Percentiles rank a stretch among this genome's conserved stretches.
phyloP scores from a whole-genome alignment of 23 tunicate genomes.

The Styela plicata region DNA sequence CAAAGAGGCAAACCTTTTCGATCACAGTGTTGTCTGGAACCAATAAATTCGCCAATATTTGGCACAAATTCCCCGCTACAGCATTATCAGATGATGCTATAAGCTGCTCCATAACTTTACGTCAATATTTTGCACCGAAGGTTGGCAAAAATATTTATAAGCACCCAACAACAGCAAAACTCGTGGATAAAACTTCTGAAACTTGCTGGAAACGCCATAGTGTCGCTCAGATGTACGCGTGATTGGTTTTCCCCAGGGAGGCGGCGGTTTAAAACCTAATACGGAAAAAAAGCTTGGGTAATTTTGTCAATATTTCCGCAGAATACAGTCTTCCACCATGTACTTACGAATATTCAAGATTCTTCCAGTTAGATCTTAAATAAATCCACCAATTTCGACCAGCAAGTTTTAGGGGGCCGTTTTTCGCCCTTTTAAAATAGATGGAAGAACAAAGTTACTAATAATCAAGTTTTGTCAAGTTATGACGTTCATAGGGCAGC shows the following conservation, averaged over 20 bases:
- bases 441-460: no score
- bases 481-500: no score
- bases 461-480: no score
- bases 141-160: neutral
- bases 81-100: conserved; percentile 8
- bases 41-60: conserved; percentile 29
- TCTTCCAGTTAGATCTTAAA: no score
- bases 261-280: neutral
- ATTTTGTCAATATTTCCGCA: no score
- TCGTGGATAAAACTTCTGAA: neutral
- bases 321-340: no score
- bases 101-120: conserved; percentile 12
- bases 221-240: neutral
- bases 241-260: neutral
- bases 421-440: no score
- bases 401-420: no score
- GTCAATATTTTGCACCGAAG: neutral
- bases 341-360: no score
- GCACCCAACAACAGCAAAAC: neutral
- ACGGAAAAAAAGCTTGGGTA: no score
- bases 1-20: conserved; percentile 32
- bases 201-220: neutral
- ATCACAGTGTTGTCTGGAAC: conserved; percentile 38
- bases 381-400: no score
- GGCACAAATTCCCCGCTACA: conserved; percentile 12